Percentiles rank a stretch among this genome's conserved stretches.
Conservation (phyloP, 2,113 vertebrate species). For the Cricetomys ansorgei region DNA sequence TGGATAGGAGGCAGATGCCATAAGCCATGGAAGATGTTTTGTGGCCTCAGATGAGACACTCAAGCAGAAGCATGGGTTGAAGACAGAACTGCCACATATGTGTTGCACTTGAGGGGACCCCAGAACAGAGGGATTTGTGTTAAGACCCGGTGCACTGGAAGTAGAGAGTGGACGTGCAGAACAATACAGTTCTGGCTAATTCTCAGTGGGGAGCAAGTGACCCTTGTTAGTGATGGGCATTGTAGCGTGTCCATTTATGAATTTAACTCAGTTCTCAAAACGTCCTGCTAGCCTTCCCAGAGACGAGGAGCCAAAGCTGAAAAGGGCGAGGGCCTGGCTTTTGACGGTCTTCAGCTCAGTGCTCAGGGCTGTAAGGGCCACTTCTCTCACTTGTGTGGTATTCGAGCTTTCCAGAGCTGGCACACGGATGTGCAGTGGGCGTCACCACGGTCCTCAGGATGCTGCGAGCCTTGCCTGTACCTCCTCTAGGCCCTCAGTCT, state of each 20-base stretch:
- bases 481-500: neutral
- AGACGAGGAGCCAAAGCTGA: neutral
- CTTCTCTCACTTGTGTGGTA: neutral
- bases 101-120: neutral
- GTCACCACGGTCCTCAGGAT: neutral
- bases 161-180: neutral
- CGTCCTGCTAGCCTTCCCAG: neutral
- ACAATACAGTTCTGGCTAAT: neutral
- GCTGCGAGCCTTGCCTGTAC: rapidly evolving
- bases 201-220: neutral
- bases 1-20: neutral
- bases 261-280: neutral
- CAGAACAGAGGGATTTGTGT: neutral
- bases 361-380: neutral
- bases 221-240: neutral
- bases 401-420: neutral
- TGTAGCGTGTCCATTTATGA: neutral
- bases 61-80: neutral
- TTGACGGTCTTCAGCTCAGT: neutral
- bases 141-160: rapidly evolving
- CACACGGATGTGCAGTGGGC: neutral
- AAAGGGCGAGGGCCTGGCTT: neutral
- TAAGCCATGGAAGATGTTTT: neutral
- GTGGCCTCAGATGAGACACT: neutral
- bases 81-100: neutral